Evolutionary conservation across 2,113 vertebrate genomes (phyloP), one percentile per base, ranked within the genome.

Genomic region (Sapayoa aenigma): DNA sequence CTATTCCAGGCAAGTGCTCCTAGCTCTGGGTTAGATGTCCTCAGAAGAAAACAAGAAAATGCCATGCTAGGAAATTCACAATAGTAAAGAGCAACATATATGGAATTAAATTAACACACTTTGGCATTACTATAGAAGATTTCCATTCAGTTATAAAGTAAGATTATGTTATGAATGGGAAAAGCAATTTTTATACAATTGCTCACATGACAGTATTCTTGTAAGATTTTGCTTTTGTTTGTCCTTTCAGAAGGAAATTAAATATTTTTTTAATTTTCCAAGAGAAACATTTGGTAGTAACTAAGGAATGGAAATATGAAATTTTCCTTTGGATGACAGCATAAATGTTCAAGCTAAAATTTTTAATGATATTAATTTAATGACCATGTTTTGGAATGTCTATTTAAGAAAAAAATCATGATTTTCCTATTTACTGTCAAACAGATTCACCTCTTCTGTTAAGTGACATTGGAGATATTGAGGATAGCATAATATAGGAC

Each of bases 151-250:
- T 69, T 73, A 41, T 90, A 33, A 89, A 85, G 42, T 56, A 93
- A 84, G 27, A 39, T 76, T 87, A 23, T 69, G 46, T 62, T 85
- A 33, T 87, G 50, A 74, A 69, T 59, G 25, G 39, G 37, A 75
- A 95, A 93, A 92, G 39, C 47, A 65, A 49, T 68, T 94, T 93
- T 90, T 84, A 59, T 69, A 39, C 56, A 74, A 14, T 81, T 93
- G 82, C 28, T 65, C 39, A 91, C 68, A 75, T 77, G 31, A 14
- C 52, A 47, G 14, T 77, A 66, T 90, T 86, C 55, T 84, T 77
- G 14, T 60, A 75, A 88, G 31, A 7, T 84, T 84, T 77, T 86
- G 6, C 74, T 81, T 92, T 89, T 78, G 14, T 78, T 58, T 92
- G 66, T 92, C 21, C 44, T 79, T 89, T 91, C 66, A 91, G 35